These are phyloP conservation scores for Drosophila kurseongensis DNA, from an alignment of 1,140 invertebrate genomes.

Conservation along the genomic window DNA sequence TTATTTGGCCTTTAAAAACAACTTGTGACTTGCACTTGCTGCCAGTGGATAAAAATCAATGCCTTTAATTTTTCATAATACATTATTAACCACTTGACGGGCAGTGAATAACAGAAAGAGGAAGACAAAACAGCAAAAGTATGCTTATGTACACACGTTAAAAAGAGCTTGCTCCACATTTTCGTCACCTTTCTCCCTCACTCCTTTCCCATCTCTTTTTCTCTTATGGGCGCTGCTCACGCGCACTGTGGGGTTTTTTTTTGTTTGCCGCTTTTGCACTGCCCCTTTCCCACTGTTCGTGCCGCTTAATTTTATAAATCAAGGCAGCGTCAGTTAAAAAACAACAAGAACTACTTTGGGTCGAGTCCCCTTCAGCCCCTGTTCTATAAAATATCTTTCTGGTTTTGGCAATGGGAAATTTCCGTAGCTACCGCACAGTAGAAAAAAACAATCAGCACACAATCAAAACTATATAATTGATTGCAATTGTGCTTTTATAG, in stretches of 20 bases:
- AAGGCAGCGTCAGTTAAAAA: constrained; percentile 54
- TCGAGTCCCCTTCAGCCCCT: constrained; percentile 7
- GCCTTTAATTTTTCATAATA: constrained; percentile 1
- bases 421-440: constrained; percentile 55
- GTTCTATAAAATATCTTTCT: constrained; percentile 3
- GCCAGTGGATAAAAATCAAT: constrained; percentile 62
- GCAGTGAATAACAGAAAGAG: constrained; percentile 17
- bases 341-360: constrained; percentile 42
- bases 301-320: constrained; percentile 56
- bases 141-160: constrained; percentile 15
- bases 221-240: constrained; percentile 16
- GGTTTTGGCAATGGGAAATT: constrained; percentile 67
- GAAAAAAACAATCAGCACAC: not conserved
- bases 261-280: constrained; percentile 11
- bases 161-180: constrained; percentile 59
- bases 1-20: constrained; percentile 56
- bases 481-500: constrained; percentile 1
- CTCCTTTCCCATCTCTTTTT: constrained; percentile 4
- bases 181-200: constrained; percentile 21
- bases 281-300: constrained; percentile 5
- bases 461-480: constrained; percentile 13
- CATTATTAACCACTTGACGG: constrained; percentile 37
- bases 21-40: constrained; percentile 45
- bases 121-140: constrained; percentile 20
- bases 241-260: constrained; percentile 43